A percentile compares a stretch with the other conserved stretches of the same genome.
Evolutionary conservation across 2,797 vertebrate genomes (phyloP).

Genomic region (Mycteria americana): DNA sequence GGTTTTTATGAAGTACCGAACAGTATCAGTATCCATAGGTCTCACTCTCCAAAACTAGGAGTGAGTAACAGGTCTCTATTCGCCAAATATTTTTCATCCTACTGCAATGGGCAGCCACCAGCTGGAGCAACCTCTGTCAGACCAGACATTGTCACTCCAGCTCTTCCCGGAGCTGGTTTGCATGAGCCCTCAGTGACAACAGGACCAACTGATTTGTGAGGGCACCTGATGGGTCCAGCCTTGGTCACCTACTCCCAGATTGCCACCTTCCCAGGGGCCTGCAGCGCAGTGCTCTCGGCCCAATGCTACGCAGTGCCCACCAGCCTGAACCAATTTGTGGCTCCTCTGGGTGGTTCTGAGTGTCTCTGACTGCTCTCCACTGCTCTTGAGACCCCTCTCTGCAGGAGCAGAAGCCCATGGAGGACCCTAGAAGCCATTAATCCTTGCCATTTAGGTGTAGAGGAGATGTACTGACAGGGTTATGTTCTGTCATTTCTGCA

Average conservation of each 20-base stretch:
- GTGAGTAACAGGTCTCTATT: background rate
- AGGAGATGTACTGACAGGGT: background rate
- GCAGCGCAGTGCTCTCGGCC: background rate
- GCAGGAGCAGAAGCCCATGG: background rate
- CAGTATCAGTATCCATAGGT: fast-evolving
- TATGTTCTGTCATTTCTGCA: background rate
- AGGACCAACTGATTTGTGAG: background rate
- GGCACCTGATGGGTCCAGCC: background rate
- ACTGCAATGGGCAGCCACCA: background rate
- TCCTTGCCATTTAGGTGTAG: background rate
- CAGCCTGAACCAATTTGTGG: background rate
- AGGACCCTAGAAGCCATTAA: background rate
- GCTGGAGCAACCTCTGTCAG: background rate
- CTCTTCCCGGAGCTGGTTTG: background rate
- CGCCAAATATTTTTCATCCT: background rate
- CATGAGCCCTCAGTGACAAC: background rate
- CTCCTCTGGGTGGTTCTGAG: background rate
- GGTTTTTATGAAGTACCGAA: background rate
- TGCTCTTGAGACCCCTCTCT: background rate
- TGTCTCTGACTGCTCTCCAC: background rate
- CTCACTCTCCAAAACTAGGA: background rate
- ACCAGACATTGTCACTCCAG: background rate
- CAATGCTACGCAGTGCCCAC: fast-evolving
- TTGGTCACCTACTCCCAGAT: background rate
- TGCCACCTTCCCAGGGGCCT: background rate